Evolutionary conservation across 30 jellyfish, hydroid and myxozoan species (phyloP).

Genomic region (Nemopilema nomurai): DNA sequence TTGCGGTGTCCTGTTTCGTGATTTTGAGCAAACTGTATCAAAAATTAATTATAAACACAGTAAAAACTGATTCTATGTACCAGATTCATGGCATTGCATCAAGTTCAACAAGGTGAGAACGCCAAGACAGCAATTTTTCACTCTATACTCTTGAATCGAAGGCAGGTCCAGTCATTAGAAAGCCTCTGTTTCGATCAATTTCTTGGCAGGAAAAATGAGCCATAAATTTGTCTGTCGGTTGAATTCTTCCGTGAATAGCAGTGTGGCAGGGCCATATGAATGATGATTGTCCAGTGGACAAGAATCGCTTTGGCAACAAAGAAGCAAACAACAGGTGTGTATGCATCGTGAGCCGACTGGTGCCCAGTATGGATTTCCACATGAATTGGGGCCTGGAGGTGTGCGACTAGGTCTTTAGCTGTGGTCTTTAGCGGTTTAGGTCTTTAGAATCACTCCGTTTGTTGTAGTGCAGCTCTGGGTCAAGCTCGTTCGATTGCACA

Average conservation of each 20-base stretch:
- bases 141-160: too few relatives aligned
- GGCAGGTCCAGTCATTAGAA: too few relatives aligned
- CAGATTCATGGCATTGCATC: too few relatives aligned
- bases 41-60: too few relatives aligned
- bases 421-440: too few relatives aligned
- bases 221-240: not conserved
- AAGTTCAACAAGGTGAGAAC: too few relatives aligned
- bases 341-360: not conserved
- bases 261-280: not conserved
- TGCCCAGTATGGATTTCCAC: not conserved
- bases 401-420: not conserved
- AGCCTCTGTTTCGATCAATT: not conserved
- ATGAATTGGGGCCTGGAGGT: not conserved
- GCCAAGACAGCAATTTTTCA: too few relatives aligned
- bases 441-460: too few relatives aligned
- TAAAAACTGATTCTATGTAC: too few relatives aligned
- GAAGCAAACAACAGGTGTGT: not conserved
- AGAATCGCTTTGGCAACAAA: not conserved
- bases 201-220: not conserved
- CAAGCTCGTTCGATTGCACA: not conserved
- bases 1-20: too few relatives aligned
- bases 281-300: not conserved
- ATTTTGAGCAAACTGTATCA: too few relatives aligned
- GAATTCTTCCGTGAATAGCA: not conserved
- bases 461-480: too few relatives aligned